Evolutionary conservation across 2,113 vertebrate species (phyloP).

Genomic region (Morone saxatilis): DNA sequence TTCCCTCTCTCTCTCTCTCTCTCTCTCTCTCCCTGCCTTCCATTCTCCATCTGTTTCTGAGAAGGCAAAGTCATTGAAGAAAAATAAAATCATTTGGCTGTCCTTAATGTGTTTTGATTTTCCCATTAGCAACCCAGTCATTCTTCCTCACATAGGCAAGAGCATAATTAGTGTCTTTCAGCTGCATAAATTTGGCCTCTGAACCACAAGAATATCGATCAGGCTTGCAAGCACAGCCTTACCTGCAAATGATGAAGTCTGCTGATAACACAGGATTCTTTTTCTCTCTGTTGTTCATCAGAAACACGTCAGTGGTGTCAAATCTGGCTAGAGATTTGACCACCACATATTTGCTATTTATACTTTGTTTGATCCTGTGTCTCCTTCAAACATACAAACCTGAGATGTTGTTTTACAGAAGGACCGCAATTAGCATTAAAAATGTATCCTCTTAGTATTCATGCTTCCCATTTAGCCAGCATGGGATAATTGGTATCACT

Average conservation of each 20-base stretch:
- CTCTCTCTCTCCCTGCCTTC: conserved; percentile 31
- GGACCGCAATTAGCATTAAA: conserved; percentile 5
- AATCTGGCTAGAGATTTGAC: neutral
- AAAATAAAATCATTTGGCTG: conserved; percentile 78
- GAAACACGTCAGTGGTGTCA: conserved; percentile 12
- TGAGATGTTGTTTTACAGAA: neutral
- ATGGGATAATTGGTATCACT: conserved; percentile 26
- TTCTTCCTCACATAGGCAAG: conserved; percentile 69
- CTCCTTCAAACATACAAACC: neutral
- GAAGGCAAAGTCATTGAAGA: conserved; percentile 71
- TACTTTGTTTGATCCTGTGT: conserved; percentile 19
- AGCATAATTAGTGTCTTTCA: conserved; percentile 82
- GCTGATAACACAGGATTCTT: neutral
- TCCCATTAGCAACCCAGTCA: conserved; percentile 80
- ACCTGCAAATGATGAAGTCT: conserved; percentile 55
- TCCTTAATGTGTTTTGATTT: conserved; percentile 85
- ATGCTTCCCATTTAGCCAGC: conserved; percentile 5
- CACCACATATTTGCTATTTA: neutral
- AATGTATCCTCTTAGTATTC: conserved; percentile 23
- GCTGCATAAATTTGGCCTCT: conserved; percentile 79
- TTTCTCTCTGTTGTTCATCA: conserved; percentile 5
- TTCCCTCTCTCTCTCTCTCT: conserved; percentile 16
- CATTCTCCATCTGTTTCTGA: conserved; percentile 70
- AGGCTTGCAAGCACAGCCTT: conserved; percentile 20
- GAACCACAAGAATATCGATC: conserved; percentile 74